phyloP scores from a whole-genome alignment of 1,140 invertebrate genomes.

The Sycophila sp. region DNA sequence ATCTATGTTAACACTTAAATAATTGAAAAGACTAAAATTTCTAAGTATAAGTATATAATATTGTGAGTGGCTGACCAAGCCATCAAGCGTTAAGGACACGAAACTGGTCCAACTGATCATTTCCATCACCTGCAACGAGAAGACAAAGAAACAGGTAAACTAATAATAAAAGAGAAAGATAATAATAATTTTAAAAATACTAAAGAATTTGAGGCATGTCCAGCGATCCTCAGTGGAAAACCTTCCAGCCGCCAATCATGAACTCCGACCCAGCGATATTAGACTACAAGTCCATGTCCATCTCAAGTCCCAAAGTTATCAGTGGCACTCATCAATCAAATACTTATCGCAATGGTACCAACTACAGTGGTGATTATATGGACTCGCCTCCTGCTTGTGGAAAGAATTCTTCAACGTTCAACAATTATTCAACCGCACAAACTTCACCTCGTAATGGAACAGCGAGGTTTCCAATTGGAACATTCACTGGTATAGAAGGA shows the following conservation, averaged over 20 bases:
- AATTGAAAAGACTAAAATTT: constrained; percentile 66
- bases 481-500: constrained; percentile 63
- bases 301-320: constrained; percentile 61
- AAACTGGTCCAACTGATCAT: constrained; percentile 34
- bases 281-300: constrained; percentile 75
- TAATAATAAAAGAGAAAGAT: constrained; percentile 45
- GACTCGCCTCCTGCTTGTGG: constrained; percentile 56
- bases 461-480: constrained; percentile 69
- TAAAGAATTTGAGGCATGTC: constrained; percentile 72
- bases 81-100: constrained; percentile 24
- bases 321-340: constrained; percentile 54
- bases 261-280: constrained; percentile 79
- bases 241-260: constrained; percentile 85
- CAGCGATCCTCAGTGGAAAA: constrained; percentile 91
- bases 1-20: constrained; percentile 68
- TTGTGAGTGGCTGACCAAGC: constrained; percentile 30
- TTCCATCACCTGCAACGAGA: constrained; percentile 42
- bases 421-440: constrained; percentile 50
- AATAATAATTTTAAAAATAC: constrained; percentile 44
- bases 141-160: constrained; percentile 42
- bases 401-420: constrained; percentile 57
- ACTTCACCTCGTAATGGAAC: constrained; percentile 63
- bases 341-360: constrained; percentile 65
- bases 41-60: constrained; percentile 60
- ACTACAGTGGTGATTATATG: constrained; percentile 63